Percentiles rank a stretch among this genome's conserved stretches.
These are phyloP conservation scores for Macroglossus sobrinus DNA, from an alignment of 2,113 vertebrate species.

Conservation along the genomic window DNA sequence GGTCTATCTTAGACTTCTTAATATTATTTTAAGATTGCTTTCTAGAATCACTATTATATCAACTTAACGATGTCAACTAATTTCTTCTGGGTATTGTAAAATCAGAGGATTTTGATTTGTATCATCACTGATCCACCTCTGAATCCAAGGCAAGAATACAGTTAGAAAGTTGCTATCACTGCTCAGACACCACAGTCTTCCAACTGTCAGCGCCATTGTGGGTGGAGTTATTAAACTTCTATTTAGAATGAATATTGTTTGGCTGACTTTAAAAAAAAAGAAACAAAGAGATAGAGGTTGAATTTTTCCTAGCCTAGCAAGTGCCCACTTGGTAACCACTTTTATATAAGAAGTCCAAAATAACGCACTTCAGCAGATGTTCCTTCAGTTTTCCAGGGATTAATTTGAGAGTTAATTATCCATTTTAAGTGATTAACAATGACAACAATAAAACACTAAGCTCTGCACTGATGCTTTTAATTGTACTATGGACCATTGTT, in stretches of 20 bases:
- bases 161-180: not conserved
- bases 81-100: not conserved
- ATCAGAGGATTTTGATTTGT: not conserved
- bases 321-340: conserved; percentile 19
- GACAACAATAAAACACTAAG: not conserved
- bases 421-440: conserved; percentile 59
- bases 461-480: conserved; percentile 41
- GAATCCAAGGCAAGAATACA: not conserved
- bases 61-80: not conserved
- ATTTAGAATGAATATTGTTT: not conserved
- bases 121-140: not conserved
- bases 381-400: conserved; percentile 54
- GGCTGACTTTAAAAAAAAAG: not conserved
- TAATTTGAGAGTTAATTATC: conserved; percentile 61
- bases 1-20: not conserved
- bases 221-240: not conserved
- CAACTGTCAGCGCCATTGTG: not conserved
- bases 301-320: not conserved
- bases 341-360: conserved; percentile 38
- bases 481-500: conserved; percentile 26
- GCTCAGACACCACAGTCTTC: not conserved
- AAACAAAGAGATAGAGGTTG: not conserved
- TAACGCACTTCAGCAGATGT: conserved; percentile 52
- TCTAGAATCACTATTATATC: not conserved
- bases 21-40: conserved; percentile 8